Evolutionary conservation across 2,888 invertebrate genomes (phyloP).

Genomic region (Tridacna crocea): DNA sequence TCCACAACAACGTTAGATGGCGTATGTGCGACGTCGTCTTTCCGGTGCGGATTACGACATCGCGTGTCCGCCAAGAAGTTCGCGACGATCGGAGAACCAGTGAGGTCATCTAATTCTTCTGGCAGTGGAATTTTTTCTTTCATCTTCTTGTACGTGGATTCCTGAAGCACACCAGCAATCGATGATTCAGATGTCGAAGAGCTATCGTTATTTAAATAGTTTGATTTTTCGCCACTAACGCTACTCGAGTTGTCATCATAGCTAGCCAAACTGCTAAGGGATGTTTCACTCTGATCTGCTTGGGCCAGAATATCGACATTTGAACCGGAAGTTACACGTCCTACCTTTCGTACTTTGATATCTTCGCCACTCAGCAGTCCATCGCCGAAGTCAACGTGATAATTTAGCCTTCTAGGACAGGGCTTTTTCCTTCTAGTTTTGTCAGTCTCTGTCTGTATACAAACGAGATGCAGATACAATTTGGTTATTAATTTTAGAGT

Average conservation of each 20-base stretch:
- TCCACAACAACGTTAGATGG: conserved; percentile 6
- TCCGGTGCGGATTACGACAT: background rate
- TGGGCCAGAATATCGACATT: background rate
- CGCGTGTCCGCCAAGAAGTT: background rate
- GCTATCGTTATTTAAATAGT: background rate
- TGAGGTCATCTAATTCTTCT: background rate
- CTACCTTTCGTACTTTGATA: background rate
- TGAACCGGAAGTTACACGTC: background rate
- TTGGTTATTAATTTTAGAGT: too few species aligned
- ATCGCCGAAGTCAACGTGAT: background rate
- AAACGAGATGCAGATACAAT: too few species aligned
- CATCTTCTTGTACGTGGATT: conserved; percentile 5
- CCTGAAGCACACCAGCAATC: background rate
- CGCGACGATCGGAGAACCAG: background rate
- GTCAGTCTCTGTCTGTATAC: too few species aligned
- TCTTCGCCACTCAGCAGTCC: too few species aligned
- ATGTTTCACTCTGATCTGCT: background rate
- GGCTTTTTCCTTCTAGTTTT: background rate
- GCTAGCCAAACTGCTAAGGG: conserved; percentile 1
- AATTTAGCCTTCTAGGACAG: background rate
- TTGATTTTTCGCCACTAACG: background rate
- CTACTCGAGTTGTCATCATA: background rate
- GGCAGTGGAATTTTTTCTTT: background rate
- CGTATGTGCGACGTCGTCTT: background rate
- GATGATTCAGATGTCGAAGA: background rate